Evolutionary conservation across 2,797 vertebrate species (phyloP), one percentile per base, ranked within the genome.

Genomic region (Cossypha polioptera): DNA sequence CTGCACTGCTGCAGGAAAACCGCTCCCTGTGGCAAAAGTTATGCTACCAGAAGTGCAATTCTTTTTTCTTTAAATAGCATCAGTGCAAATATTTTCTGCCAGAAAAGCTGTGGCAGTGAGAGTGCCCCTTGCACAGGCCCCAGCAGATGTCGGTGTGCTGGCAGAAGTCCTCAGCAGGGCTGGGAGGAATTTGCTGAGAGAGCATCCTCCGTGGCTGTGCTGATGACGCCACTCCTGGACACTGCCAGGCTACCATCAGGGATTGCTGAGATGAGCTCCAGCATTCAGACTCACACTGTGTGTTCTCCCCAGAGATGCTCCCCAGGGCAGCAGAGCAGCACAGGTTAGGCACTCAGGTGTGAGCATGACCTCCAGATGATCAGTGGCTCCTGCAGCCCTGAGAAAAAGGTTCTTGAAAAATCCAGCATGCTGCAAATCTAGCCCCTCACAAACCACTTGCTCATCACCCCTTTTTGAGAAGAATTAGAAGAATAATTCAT

Each of bases 161-260:
- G 90, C 78, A 94, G 55, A 87, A 62, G 36, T 25, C 74, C 86
- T n/a, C 53, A 67, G 66, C 76, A 81, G 62, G 65, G 71, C 68
- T 2, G 38, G 65, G 42, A 96, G 82, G 88, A 95, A 96, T 95
- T 77, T 96, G 96, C 93, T 96, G 95, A 96, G 85, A 26, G 31
- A 48, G 90, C 88, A 90, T 86, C 79, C 85, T 81, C 54, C 0
- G 0, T 67, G 58, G 6, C 62, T 54, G n/a, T 33, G 54, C 18
- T 54, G 72, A n/a, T 86, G 89, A 92, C 0, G 1, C 88, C 57
- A 29, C 72, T 80, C 42, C 65, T 35, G 72, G 35, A 9, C 45
- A 33, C 20, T 24, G 18, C 81, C 58, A 65, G 71, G 65, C 77
- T 40, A 5, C 0, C 0, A 38, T 29, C 81, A 1, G 13, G 36